Evolutionary conservation across 2,113 vertebrate species (phyloP).

Genomic region (Tonatia bakeri): DNA sequence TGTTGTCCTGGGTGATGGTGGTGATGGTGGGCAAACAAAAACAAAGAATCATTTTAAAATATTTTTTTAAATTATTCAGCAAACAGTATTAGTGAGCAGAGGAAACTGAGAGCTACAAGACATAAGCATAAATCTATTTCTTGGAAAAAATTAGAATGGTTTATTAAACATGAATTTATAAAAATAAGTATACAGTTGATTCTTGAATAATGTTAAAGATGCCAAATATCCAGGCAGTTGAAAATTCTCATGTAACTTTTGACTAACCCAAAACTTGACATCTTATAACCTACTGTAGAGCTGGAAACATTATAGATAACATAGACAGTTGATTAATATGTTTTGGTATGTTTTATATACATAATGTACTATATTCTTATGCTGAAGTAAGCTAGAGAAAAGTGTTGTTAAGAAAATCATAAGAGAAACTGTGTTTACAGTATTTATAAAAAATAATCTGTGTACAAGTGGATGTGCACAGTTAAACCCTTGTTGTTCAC

Average conservation of each 20-base stretch:
- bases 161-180: not conserved
- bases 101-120: not conserved
- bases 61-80: not conserved
- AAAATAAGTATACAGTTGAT: not conserved
- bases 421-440: not conserved
- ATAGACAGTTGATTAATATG: not conserved
- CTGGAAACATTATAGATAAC: not conserved
- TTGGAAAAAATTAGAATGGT: not conserved
- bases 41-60: not conserved
- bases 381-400: not conserved
- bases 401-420: not conserved
- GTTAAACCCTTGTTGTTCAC: not conserved
- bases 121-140: not conserved
- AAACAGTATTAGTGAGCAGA: not conserved
- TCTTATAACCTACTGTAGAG: not conserved
- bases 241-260: not conserved
- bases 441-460: not conserved
- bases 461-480: not conserved
- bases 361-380: not conserved
- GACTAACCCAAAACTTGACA: not conserved
- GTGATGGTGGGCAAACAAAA: not conserved
- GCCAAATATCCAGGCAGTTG: not conserved
- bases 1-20: not conserved
- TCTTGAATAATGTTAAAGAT: not conserved
- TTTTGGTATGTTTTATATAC: not conserved